Conservation (phyloP, 2,113 vertebrate species). For the Azemiops feae region DNA sequence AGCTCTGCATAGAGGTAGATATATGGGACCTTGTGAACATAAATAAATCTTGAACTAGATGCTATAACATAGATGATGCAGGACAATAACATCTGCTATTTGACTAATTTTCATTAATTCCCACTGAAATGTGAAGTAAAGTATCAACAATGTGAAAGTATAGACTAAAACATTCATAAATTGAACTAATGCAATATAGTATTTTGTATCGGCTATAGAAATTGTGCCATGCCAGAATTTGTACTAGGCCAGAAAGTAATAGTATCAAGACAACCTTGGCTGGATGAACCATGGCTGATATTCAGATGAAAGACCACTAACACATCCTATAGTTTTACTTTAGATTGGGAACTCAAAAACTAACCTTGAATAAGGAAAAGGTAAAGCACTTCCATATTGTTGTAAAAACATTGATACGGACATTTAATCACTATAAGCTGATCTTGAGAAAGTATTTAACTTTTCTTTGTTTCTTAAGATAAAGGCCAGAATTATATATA, state of each 20-base stretch:
- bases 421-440: background rate
- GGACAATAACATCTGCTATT: background rate
- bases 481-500: background rate
- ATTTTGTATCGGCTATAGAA: background rate
- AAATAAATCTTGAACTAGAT: background rate
- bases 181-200: background rate
- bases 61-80: background rate
- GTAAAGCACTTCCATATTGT: background rate
- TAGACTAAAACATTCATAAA: background rate
- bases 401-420: background rate
- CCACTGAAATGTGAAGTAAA: background rate
- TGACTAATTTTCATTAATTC: background rate
- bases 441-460: background rate
- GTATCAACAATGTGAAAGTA: background rate
- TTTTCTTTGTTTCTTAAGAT: background rate
- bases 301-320: background rate
- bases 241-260: background rate
- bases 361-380: background rate
- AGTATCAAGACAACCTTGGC: background rate
- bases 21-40: background rate
- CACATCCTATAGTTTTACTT: background rate
- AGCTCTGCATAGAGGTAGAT: background rate
- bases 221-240: background rate
- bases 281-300: background rate
- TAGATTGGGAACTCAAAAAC: background rate